Conservation (phyloP, 2,888 invertebrate species). For the Malthinus flaveolus region DNA sequence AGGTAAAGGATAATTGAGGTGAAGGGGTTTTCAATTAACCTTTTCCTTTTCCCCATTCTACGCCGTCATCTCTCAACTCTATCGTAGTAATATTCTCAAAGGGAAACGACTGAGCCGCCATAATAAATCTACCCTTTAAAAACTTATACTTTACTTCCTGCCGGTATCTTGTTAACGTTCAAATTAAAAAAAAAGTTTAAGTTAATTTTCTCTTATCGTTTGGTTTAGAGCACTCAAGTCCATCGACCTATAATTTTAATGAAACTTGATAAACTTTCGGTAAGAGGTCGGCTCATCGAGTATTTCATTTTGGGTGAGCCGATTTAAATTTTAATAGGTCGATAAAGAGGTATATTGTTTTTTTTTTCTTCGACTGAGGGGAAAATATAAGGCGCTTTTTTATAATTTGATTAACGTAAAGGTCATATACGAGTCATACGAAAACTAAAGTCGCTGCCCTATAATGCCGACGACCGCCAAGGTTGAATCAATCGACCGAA, state of each 20-base stretch:
- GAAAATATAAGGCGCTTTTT: no score
- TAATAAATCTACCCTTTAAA: constrained; percentile 32
- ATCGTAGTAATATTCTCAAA: constrained; percentile 43
- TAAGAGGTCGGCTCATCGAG: constrained; percentile 17
- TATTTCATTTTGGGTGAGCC: no score
- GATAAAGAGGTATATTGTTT: no score
- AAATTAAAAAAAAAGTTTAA: background rate
- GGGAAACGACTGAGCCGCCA: constrained; percentile 40
- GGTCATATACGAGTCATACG: constrained; percentile 12
- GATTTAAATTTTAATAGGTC: no score
- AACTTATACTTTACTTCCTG: constrained; percentile 18
- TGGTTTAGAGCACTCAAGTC: constrained; percentile 10
- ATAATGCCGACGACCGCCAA: constrained; percentile 44
- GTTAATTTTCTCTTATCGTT: constrained; percentile 1
- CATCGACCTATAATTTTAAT: constrained; percentile 26
- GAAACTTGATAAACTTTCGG: constrained; percentile 24
- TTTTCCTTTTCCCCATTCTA: constrained; percentile 36
- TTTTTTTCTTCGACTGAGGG: no score
- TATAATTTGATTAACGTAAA: constrained; percentile 11
- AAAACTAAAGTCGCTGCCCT: constrained; percentile 34
- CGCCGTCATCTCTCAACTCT: constrained; percentile 30
- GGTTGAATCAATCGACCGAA: constrained; percentile 51
- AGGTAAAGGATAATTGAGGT: constrained; percentile 52
- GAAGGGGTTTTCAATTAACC: constrained; percentile 54
- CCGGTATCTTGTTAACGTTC: background rate